Conservation (phyloP, 2,888 invertebrate species). For the Heliconius charithonia region DNA sequence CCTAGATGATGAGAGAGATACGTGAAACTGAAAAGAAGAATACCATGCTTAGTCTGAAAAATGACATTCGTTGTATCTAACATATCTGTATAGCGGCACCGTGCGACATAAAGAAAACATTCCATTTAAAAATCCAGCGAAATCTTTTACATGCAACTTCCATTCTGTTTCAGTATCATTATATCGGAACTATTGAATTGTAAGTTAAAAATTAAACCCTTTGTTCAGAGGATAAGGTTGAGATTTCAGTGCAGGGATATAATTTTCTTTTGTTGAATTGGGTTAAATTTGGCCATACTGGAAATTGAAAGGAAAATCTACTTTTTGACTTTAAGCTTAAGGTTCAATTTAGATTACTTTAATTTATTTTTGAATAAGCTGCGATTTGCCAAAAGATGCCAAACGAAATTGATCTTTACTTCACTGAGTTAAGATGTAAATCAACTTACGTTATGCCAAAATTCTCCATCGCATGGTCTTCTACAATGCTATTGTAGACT, state of each 20-base stretch:
- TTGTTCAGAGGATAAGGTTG: conserved; percentile 20
- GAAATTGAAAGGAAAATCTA: conserved; percentile 15
- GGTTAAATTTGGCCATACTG: conserved; percentile 38
- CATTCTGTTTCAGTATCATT: conserved; percentile 60
- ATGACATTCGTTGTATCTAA: conserved; percentile 33
- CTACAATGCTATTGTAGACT: conserved; percentile 61
- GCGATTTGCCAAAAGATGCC: conserved; percentile 10
- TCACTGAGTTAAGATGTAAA: conserved; percentile 48
- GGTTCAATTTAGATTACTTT: conserved; percentile 22
- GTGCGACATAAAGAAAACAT: conserved; percentile 42
- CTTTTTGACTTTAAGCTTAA: neutral
- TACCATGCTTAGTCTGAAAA: conserved; percentile 9
- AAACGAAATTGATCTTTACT: conserved; percentile 45
- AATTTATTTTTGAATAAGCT: conserved; percentile 32
- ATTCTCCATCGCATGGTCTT: conserved; percentile 53
- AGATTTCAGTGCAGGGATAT: conserved; percentile 21
- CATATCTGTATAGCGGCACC: conserved; percentile 36
- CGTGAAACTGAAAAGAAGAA: neutral
- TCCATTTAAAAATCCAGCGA: conserved; percentile 45
- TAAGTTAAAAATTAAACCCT: conserved; percentile 28
- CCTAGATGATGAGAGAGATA: neutral
- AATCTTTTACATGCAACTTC: conserved; percentile 60
- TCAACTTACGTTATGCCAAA: conserved; percentile 58
- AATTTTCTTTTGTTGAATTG: conserved; percentile 42
- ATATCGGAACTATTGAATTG: conserved; percentile 54